Conservation (phyloP, 2,797 vertebrate genomes). For the Cuculus canorus region DNA sequence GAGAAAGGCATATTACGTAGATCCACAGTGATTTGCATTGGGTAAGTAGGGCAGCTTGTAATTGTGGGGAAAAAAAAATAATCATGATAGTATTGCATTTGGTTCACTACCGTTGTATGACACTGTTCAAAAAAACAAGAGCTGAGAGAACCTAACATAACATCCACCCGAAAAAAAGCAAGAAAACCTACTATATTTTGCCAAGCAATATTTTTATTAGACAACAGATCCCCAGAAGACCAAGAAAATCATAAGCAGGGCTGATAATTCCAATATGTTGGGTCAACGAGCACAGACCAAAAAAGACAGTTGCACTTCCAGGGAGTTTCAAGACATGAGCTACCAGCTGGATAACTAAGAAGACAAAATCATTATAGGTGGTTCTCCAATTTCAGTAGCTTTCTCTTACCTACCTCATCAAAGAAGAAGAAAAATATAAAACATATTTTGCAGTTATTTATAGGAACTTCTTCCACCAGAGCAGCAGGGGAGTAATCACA, state of each 20-base stretch:
- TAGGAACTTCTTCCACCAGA: background rate
- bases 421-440: background rate
- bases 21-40: constrained; percentile 26
- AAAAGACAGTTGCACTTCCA: background rate
- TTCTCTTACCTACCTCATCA: background rate
- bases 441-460: background rate
- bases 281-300: background rate
- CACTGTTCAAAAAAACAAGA: background rate
- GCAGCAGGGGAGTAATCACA: background rate
- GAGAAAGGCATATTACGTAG: constrained; percentile 15
- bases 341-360: background rate
- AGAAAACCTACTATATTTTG: background rate
- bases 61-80: background rate
- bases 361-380: background rate
- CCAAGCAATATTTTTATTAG: background rate
- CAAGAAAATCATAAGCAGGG: background rate
- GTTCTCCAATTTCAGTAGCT: background rate
- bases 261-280: background rate
- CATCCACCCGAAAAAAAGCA: background rate
- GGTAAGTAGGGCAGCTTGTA: constrained; percentile 47
- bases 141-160: background rate
- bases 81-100: background rate
- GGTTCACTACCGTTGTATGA: background rate
- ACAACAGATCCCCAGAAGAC: background rate
- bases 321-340: background rate